Conservation (phyloP, 2,797 vertebrate species). For the Orientallactaga sibirica region DNA sequence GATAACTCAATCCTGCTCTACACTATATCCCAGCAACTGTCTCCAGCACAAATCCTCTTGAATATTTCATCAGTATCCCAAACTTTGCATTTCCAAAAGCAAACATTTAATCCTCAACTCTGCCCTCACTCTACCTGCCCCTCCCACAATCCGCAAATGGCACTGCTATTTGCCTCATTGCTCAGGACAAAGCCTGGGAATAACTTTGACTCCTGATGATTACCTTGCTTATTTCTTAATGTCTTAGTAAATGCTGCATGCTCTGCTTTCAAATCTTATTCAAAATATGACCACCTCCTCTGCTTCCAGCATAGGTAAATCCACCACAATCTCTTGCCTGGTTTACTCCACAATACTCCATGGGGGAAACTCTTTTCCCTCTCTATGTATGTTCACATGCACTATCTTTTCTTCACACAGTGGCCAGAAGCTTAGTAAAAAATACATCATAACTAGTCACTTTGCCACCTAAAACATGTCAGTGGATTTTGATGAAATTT, state of each 20-base stretch:
- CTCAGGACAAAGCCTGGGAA: not conserved
- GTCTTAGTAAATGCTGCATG: not conserved
- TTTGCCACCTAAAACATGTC: not conserved
- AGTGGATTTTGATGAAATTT: not conserved
- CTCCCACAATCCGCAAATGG: not conserved
- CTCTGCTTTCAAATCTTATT: not conserved
- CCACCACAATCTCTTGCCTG: not conserved
- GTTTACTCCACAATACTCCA: not conserved
- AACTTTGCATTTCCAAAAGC: not conserved
- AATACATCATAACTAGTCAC: not conserved
- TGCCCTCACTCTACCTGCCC: not conserved
- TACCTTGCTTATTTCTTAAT: not conserved
- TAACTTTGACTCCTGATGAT: not conserved
- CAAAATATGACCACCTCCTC: not conserved
- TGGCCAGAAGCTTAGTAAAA: not conserved
- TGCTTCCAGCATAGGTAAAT: not conserved
- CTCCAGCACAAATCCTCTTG: not conserved
- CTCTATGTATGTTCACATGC: not conserved
- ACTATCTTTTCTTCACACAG: not conserved
- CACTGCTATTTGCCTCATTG: not conserved
- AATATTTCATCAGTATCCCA: not conserved
- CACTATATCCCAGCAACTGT: not conserved
- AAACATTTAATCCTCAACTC: not conserved
- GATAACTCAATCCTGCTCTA: not conserved
- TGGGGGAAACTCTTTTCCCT: not conserved